Evolutionary conservation across 2,888 invertebrate species (phyloP).

Genomic region (Drosophila aldrichi): DNA sequence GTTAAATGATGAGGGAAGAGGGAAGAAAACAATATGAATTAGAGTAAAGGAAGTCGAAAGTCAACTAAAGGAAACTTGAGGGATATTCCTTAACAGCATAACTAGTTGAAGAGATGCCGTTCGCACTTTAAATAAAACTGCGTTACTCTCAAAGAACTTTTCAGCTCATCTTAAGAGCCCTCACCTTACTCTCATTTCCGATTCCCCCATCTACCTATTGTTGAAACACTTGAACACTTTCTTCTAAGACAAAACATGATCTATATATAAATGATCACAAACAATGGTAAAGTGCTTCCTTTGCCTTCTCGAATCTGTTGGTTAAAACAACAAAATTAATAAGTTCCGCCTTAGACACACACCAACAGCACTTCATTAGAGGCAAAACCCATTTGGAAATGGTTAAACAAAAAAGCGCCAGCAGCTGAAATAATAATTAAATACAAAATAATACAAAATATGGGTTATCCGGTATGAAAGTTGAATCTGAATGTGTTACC

Average conservation of each 20-base stretch:
- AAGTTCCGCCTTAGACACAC: slow-evolving; percentile 12
- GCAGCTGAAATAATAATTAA: slow-evolving; percentile 42
- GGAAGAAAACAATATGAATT: too few relatives aligned
- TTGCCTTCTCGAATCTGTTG: too few relatives aligned
- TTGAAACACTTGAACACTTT: neutral
- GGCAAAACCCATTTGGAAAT: slow-evolving; percentile 11
- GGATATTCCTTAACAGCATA: too few relatives aligned
- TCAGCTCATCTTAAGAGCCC: too few relatives aligned
- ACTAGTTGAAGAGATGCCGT: too few relatives aligned
- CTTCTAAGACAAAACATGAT: neutral
- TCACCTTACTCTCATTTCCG: neutral
- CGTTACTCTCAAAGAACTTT: too few relatives aligned
- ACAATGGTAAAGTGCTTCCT: neutral
- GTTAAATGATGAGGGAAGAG: neutral
- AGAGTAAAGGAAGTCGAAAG: neutral
- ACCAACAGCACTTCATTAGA: neutral
- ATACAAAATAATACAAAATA: slow-evolving; percentile 43
- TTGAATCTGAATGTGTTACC: slow-evolving; percentile 39
- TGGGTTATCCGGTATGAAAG: slow-evolving; percentile 53
- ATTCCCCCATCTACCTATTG: neutral
- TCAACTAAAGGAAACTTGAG: neutral
- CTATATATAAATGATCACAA: neutral
- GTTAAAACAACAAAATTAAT: slow-evolving; percentile 1
- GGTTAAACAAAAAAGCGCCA: slow-evolving; percentile 11
- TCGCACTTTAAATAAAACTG: too few relatives aligned